phyloP scores from a whole-genome alignment of 2,888 invertebrate genomes.

The Elgonia sp. region DNA sequence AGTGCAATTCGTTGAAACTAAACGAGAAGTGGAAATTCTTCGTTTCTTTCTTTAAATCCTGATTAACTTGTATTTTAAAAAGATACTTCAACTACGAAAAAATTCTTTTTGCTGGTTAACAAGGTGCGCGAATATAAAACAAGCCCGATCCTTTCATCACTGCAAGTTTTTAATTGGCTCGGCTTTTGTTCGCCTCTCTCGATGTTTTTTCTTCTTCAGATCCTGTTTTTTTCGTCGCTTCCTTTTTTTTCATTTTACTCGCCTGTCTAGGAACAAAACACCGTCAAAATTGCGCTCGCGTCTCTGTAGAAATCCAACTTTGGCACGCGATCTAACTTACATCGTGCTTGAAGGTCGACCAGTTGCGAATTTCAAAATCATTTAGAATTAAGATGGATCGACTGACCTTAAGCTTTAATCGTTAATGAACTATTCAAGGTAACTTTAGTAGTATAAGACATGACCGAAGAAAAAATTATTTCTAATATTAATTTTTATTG shows the following conservation, averaged over 20 bases:
- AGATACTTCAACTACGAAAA: constrained; percentile 50
- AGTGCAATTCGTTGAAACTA: constrained; percentile 27
- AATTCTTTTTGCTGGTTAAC: constrained; percentile 38
- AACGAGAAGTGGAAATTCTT: constrained; percentile 19
- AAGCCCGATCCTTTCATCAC: constrained; percentile 48
- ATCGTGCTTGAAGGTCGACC: constrained; percentile 58
- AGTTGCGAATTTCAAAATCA: constrained; percentile 49
- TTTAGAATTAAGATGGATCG: constrained; percentile 59
- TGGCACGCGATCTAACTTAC: constrained; percentile 48
- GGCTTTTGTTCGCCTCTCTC: constrained; percentile 34
- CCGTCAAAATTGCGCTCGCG: constrained; percentile 37
- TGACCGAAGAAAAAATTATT: background rate
- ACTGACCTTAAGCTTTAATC: constrained; percentile 58
- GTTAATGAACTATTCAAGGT: constrained; percentile 54
- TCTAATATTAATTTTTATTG: background rate
- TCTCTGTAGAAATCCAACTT: constrained; percentile 46
- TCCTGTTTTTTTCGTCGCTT: constrained; percentile 3
- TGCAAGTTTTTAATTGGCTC: constrained; percentile 54
- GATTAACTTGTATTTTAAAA: constrained; percentile 52
- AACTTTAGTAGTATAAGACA: constrained; percentile 26
- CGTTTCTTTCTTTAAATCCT: constrained; percentile 30
- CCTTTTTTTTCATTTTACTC: background rate
- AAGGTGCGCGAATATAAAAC: constrained; percentile 60
- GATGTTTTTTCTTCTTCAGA: constrained; percentile 4
- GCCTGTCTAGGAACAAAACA: constrained; percentile 1